Conservation (phyloP, 2,888 invertebrate genomes). For the Meiosimyza platycephala region DNA sequence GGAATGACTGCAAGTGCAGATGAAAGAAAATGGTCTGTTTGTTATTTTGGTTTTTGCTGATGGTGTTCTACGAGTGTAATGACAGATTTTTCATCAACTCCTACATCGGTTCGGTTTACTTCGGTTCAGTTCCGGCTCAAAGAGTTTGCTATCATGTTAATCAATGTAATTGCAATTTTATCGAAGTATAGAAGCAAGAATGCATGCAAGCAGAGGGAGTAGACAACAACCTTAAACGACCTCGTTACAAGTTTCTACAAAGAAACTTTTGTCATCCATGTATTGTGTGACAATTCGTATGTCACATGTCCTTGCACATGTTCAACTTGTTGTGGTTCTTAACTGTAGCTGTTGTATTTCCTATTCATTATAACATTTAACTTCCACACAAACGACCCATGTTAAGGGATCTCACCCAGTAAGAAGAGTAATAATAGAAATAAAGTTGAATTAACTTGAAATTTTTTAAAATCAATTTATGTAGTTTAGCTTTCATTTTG, state of each 20-base stretch:
- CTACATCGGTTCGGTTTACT: not conserved
- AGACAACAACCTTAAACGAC: slow-evolving; percentile 7
- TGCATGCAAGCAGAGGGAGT: not conserved
- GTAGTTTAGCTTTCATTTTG: too few species aligned
- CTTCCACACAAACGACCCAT: too few species aligned
- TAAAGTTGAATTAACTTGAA: too few species aligned
- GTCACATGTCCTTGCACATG: too few species aligned
- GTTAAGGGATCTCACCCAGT: too few species aligned
- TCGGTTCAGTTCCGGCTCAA: not conserved
- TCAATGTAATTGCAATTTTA: slow-evolving; percentile 25
- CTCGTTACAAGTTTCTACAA: slow-evolving; percentile 1
- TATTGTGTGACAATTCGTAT: slow-evolving; percentile 1
- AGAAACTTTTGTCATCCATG: slow-evolving; percentile 15
- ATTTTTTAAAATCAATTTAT: too few species aligned
- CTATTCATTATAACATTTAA: too few species aligned
- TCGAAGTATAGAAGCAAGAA: not conserved
- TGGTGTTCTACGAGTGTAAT: not conserved
- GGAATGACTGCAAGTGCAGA: too few species aligned
- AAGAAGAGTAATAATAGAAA: too few species aligned
- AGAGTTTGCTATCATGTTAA: slow-evolving; percentile 31
- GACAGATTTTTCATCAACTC: slow-evolving; percentile 25
- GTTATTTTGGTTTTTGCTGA: slow-evolving; percentile 21
- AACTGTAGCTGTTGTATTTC: too few species aligned
- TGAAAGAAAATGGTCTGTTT: slow-evolving; percentile 22
- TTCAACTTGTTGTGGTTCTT: too few species aligned